phyloP scores from a whole-genome alignment of 2,797 vertebrate genomes.

The Brachymystax lenok region DNA sequence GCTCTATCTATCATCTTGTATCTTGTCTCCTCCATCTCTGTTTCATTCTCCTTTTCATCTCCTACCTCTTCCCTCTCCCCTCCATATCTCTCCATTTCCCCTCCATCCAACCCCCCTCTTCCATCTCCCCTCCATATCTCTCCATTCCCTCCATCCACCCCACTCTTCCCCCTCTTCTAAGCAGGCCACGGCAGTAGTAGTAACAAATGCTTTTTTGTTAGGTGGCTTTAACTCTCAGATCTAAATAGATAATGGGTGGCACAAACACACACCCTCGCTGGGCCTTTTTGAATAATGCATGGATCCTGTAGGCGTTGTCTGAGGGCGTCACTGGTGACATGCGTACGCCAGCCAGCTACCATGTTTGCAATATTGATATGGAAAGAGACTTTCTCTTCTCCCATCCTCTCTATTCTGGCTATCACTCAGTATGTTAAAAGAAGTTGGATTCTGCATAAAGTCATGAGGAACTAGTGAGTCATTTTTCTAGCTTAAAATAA shows the following conservation, averaged over 20 bases:
- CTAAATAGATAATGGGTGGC: slow-evolving; percentile 76
- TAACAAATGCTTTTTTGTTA: slow-evolving; percentile 55
- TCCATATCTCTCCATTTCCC: background rate
- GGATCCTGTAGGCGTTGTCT: slow-evolving; percentile 73
- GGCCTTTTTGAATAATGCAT: slow-evolving; percentile 73
- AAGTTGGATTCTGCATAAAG: background rate
- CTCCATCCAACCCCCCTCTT: background rate
- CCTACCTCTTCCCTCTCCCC: background rate
- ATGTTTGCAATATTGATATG: slow-evolving; percentile 73
- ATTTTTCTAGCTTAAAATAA: background rate
- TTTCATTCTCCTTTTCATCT: slow-evolving; percentile 1
- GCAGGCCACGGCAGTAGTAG: slow-evolving; percentile 49
- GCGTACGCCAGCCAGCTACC: slow-evolving; percentile 52
- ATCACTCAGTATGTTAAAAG: background rate
- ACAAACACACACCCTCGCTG: background rate
- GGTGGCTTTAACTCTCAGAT: slow-evolving; percentile 68
- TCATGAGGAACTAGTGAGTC: background rate
- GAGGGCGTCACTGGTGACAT: slow-evolving; percentile 66
- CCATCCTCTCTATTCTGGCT: slow-evolving; percentile 11
- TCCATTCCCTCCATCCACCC: slow-evolving; percentile 31
- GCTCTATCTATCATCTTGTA: background rate
- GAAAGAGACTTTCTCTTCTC: background rate
- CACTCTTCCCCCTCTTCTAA: slow-evolving; percentile 40
- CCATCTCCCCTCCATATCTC: slow-evolving; percentile 32
- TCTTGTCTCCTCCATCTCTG: background rate